These are phyloP conservation scores for Crotalus tigris DNA, from an alignment of 2,113 vertebrate species.

Conservation along the genomic window DNA sequence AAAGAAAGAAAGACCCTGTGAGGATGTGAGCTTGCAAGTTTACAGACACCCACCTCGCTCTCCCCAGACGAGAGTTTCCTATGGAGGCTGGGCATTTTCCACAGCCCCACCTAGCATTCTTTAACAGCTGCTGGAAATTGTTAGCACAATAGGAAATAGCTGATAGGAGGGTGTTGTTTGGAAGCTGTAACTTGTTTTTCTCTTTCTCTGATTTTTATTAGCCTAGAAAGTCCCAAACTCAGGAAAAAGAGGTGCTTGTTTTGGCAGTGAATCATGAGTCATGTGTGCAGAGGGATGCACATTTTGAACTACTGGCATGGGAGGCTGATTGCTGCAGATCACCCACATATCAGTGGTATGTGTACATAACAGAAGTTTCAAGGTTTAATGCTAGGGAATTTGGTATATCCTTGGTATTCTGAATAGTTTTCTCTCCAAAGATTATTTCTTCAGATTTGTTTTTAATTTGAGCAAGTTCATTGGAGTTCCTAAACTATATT, in stretches of 20 bases:
- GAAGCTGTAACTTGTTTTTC: slow-evolving; percentile 40
- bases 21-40: background rate
- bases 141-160: slow-evolving; percentile 53
- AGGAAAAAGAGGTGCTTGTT: slow-evolving; percentile 21
- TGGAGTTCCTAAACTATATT: background rate
- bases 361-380: background rate
- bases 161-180: slow-evolving; percentile 44
- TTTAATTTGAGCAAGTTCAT: background rate
- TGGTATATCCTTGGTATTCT: background rate
- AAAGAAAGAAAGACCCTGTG: background rate
- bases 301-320: background rate
- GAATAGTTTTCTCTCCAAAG: background rate
- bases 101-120: slow-evolving; percentile 45
- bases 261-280: background rate
- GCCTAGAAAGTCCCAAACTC: background rate
- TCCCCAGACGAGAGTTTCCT: background rate
- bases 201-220: background rate
- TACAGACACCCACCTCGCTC: background rate
- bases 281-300: accelerated
- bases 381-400: background rate
- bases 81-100: slow-evolving; percentile 40
- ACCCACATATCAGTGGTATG: background rate
- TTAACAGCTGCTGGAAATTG: slow-evolving; percentile 58
- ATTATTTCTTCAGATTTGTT: background rate
- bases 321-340: background rate